These are phyloP conservation scores for Nasonia giraulti DNA, from an alignment of 1,140 invertebrate species.

Conservation along the genomic window DNA sequence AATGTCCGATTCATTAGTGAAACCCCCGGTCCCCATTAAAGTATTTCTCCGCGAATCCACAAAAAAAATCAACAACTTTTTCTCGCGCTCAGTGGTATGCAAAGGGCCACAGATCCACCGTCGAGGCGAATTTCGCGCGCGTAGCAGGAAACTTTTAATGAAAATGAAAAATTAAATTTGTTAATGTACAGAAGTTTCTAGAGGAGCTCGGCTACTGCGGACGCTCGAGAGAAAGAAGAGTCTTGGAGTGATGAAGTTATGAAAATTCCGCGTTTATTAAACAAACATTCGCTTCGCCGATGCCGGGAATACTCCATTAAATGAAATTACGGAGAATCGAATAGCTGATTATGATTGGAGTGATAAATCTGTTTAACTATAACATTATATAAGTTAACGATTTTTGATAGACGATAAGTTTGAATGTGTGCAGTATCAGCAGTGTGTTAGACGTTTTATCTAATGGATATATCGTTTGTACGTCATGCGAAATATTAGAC, in stretches of 20 bases:
- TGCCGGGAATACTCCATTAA: no score
- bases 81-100: neutral
- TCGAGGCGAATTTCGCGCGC: neutral
- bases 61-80: slow-evolving; percentile 13
- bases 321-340: no score
- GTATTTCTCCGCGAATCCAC: neutral
- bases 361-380: no score
- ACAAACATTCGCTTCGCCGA: neutral
- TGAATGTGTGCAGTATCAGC: no score
- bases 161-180: slow-evolving; percentile 26
- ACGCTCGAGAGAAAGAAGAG: neutral
- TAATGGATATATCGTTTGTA: no score
- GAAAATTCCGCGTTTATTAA: slow-evolving; percentile 6
- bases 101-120: neutral
- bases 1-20: neutral
- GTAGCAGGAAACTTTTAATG: slow-evolving; percentile 13
- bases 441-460: no score
- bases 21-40: neutral
- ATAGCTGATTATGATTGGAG: no score
- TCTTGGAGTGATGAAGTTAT: neutral
- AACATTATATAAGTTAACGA: no score
- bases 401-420: no score
- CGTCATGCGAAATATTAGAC: no score
- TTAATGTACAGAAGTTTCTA: slow-evolving; percentile 19
- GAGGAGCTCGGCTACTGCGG: neutral